phyloP scores from a whole-genome alignment of 1,140 invertebrate genomes.

The Drosophila grimshawi region DNA sequence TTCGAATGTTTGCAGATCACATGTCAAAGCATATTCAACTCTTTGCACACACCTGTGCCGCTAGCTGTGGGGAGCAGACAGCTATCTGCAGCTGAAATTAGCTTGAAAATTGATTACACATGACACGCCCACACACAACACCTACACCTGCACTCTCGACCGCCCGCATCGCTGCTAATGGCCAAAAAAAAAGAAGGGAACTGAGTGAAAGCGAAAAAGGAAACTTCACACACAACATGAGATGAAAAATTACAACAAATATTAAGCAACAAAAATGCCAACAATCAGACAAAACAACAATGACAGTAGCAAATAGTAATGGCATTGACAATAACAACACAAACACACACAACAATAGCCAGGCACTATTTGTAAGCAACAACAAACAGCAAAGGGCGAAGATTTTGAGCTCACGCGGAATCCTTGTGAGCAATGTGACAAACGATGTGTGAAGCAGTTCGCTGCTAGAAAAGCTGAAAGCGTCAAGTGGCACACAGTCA shows the following conservation, averaged over 20 bases:
- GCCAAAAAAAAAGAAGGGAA: constrained; percentile 45
- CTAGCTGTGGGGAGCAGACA: background rate
- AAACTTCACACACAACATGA: constrained; percentile 47
- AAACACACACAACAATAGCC: constrained; percentile 34
- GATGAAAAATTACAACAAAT: constrained; percentile 83
- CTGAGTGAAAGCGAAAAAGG: constrained; percentile 47
- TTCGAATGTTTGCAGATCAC: constrained; percentile 30
- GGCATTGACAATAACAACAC: constrained; percentile 66
- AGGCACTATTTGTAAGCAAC: constrained; percentile 51
- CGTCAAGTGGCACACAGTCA: constrained; percentile 39
- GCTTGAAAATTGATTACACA: constrained; percentile 74
- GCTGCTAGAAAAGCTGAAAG: constrained; percentile 48
- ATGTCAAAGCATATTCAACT: constrained; percentile 29
- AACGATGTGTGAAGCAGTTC: constrained; percentile 79
- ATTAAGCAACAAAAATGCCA: constrained; percentile 54
- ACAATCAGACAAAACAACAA: constrained; percentile 44
- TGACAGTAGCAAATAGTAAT: constrained; percentile 81
- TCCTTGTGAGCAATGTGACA: constrained; percentile 75
- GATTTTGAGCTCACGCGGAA: constrained; percentile 57
- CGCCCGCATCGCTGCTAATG: constrained; percentile 38
- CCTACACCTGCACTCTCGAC: background rate
- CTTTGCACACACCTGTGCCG: constrained; percentile 20
- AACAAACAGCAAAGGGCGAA: constrained; percentile 51
- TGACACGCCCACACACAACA: constrained; percentile 55
- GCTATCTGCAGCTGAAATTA: constrained; percentile 42